Conservation (phyloP, 1,140 invertebrate species). For the Drosophila busckii region DNA sequence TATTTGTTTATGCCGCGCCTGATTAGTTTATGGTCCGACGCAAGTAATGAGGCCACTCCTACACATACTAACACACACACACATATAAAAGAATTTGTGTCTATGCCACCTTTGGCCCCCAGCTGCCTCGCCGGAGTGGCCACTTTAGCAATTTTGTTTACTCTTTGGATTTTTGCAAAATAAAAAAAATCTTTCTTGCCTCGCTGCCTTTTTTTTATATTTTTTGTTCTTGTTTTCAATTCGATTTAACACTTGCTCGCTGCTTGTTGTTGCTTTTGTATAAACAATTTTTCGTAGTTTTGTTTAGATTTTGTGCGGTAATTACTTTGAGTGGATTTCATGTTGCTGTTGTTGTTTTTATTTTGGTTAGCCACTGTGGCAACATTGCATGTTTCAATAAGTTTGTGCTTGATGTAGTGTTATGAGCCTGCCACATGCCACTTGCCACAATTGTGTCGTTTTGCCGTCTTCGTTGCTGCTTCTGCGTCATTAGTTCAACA, state of each 20-base stretch:
- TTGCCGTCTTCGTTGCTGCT: too few relatives aligned
- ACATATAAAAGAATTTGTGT: slow-evolving; percentile 3
- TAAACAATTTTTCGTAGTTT: slow-evolving; percentile 17
- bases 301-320: slow-evolving; percentile 41
- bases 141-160: too few relatives aligned
- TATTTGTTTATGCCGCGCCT: slow-evolving; percentile 70
- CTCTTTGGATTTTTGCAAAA: slow-evolving; percentile 22
- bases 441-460: background rate
- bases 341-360: slow-evolving; percentile 6
- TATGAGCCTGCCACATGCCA: slow-evolving; percentile 23
- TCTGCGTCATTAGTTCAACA: too few relatives aligned
- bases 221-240: slow-evolving; percentile 4
- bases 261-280: background rate
- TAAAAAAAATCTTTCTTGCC: background rate
- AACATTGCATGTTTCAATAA: slow-evolving; percentile 55
- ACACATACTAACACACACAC: background rate
- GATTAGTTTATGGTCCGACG: slow-evolving; percentile 53
- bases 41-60: slow-evolving; percentile 55
- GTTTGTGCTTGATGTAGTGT: slow-evolving; percentile 52
- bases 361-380: slow-evolving; percentile 10
- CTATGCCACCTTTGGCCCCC: slow-evolving; percentile 8
- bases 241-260: slow-evolving; percentile 13
- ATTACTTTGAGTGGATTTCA: slow-evolving; percentile 32
- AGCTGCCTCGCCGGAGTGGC: background rate
- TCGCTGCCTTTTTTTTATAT: background rate